These are phyloP conservation scores for Etheostoma cragini DNA, from an alignment of 2,113 vertebrate species.

Conservation along the genomic window DNA sequence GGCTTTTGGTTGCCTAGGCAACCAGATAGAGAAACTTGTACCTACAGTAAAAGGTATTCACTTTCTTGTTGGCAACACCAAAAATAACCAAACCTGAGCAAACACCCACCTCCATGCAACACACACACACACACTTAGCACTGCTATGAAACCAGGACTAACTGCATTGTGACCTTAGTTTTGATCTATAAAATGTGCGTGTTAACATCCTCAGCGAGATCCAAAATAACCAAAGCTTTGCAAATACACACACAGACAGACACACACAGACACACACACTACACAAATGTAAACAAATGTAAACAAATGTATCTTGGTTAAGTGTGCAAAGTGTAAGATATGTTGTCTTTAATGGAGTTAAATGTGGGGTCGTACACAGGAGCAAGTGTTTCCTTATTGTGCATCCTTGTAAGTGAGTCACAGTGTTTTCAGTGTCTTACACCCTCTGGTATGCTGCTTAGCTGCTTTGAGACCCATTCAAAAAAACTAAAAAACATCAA, in stretches of 20 bases:
- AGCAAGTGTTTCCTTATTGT: constrained; percentile 13
- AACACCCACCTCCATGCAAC: constrained; percentile 43
- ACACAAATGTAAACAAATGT: constrained; percentile 28
- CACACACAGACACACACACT: constrained; percentile 14
- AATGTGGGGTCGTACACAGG: constrained; percentile 21
- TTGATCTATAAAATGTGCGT: constrained; percentile 56
- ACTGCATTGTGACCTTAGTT: constrained; percentile 65
- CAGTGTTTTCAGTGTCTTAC: constrained; percentile 19
- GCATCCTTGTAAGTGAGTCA: not conserved
- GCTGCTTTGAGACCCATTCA: constrained; percentile 31
- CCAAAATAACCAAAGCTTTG: constrained; percentile 75
- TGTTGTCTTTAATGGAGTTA: constrained; percentile 23
- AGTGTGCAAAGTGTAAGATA: constrained; percentile 37
- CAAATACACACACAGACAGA: constrained; percentile 48
- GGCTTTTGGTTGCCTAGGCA: constrained; percentile 78
- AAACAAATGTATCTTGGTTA: constrained; percentile 36
- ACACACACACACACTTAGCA: constrained; percentile 8
- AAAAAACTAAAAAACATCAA: constrained; percentile 4
- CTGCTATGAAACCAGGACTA: constrained; percentile 54
- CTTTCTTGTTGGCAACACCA: constrained; percentile 58
- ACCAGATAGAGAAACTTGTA: constrained; percentile 69
- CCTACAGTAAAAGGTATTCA: constrained; percentile 68
- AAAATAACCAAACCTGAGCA: constrained; percentile 73
- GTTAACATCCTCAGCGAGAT: constrained; percentile 41
- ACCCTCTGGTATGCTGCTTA: constrained; percentile 22